phyloP scores from a whole-genome alignment of 2,797 vertebrate species.

The Euthynnus affinis region DNA sequence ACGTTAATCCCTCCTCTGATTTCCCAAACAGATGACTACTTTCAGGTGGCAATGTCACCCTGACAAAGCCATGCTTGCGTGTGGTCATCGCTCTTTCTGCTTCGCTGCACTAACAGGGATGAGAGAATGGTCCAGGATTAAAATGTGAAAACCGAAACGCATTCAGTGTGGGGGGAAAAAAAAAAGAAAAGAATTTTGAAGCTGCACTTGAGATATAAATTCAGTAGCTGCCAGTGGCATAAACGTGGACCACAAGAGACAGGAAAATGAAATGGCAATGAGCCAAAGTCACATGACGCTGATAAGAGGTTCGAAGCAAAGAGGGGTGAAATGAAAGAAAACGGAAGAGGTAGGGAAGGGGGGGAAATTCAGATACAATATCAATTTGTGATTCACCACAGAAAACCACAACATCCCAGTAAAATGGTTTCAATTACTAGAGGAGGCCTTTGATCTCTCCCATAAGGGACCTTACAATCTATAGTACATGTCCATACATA shows the following conservation, averaged over 20 bases:
- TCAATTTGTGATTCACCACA: background rate
- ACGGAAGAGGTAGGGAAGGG: background rate
- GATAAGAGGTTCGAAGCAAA: background rate
- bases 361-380: background rate
- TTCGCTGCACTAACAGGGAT: background rate
- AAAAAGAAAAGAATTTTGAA: too few relatives aligned
- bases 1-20: background rate
- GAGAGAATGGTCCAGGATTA: too few relatives aligned
- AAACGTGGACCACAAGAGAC: background rate
- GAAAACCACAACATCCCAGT: background rate
- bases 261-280: background rate
- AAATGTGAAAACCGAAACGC: too few relatives aligned
- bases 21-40: slow-evolving; percentile 1
- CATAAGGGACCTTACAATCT: background rate
- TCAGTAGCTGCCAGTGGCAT: background rate
- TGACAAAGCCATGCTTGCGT: background rate
- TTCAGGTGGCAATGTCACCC: slow-evolving; percentile 7
- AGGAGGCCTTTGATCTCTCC: background rate
- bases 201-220: background rate
- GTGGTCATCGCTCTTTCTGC: background rate
- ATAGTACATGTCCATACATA: background rate
- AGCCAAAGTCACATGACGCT: background rate
- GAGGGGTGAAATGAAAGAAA: background rate
- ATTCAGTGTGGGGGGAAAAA: too few relatives aligned
- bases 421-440: background rate